Conservation (phyloP, 2,888 invertebrate genomes). For the Clanis bilineata region DNA sequence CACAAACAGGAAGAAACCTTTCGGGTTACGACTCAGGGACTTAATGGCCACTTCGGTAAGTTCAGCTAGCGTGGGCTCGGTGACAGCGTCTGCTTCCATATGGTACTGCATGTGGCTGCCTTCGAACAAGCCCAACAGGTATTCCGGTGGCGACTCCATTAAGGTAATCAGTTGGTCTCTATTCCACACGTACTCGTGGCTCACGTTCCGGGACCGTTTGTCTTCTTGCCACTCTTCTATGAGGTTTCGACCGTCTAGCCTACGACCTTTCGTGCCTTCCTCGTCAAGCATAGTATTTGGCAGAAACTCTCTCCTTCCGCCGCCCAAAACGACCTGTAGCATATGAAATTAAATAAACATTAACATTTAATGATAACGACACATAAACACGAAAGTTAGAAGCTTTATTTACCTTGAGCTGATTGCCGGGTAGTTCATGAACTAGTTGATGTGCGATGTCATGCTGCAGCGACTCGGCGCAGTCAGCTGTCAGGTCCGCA, state of each 20-base stretch:
- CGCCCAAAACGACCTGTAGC: conserved; percentile 86
- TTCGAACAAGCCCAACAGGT: conserved; percentile 85
- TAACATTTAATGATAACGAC: too few species aligned
- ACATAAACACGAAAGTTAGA: too few species aligned
- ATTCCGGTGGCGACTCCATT: conserved; percentile 76
- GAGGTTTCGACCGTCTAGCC: conserved; percentile 84
- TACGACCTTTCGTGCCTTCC: conserved; percentile 65
- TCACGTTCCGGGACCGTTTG: conserved; percentile 58
- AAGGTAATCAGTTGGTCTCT: conserved; percentile 76
- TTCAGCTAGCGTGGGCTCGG: conserved; percentile 73
- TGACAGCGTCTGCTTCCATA: conserved; percentile 70
- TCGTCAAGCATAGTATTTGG: conserved; percentile 79
- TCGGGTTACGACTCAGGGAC: conserved; percentile 82
- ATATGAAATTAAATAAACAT: too few species aligned
- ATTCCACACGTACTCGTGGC: conserved; percentile 81
- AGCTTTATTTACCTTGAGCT: conserved; percentile 80
- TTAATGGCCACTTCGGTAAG: conserved; percentile 84
- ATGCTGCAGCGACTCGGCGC: conserved; percentile 64
- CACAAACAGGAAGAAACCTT: conserved; percentile 91
- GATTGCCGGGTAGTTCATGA: conserved; percentile 82
- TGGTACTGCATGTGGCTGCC: conserved; percentile 85
- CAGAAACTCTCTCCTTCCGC: conserved; percentile 85
- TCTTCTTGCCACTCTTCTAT: conserved; percentile 84
- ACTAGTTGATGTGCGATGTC: conserved; percentile 89
- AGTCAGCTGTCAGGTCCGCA: conserved; percentile 63